Base-by-base conservation (phyloP, 2,888 invertebrate genomes). In the Melieria omissa region DNA sequence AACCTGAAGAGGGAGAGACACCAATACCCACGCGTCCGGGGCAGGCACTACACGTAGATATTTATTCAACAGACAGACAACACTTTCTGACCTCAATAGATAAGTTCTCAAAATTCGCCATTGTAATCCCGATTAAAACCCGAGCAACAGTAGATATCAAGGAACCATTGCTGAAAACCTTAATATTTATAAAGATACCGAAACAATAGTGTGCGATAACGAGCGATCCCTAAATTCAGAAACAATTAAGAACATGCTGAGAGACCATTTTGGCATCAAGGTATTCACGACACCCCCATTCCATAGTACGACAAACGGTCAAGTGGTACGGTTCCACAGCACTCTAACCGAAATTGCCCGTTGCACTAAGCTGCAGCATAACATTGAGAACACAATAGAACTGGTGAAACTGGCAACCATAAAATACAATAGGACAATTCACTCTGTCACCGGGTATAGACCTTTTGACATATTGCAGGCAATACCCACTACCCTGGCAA, bases 291-390 rank as follows among this genome's bases (percentile, higher is more conserved):
- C 65, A 44, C 65, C 44, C 4, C 55, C 57, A 16, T 29, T 9
- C 66, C 57, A 60, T 3, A 29, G 29, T 29, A 29, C 29, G 29
- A 29, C 29, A 3, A 29, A 29, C 47, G 49, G 66, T 0, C 58
- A 58, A 8, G 66, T 67, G n/a, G 66, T 58, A 41, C 12, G 66
- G 5, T 67, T 67, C 6, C 66, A 67, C 29, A 57, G 57, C 44
- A 67, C 66, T 8, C 16, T 58, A 2, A 57, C 66, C 29, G 58
- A 67, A 46, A 67, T 67, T 14, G 46, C 46, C 29, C 45, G 58
- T 14, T 67, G 58, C 5, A 10, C 29, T 5, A 67, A 67, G 47
- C 12, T 57, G 8, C 10, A 44, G n/a, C 49, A 49, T 9, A 42
- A n/a, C 10, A 47, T 64, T 8, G 12, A 9, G 46, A 49, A 64